Evolutionary conservation across 2,113 vertebrate genomes (phyloP).

Genomic region (Egretta garzetta): DNA sequence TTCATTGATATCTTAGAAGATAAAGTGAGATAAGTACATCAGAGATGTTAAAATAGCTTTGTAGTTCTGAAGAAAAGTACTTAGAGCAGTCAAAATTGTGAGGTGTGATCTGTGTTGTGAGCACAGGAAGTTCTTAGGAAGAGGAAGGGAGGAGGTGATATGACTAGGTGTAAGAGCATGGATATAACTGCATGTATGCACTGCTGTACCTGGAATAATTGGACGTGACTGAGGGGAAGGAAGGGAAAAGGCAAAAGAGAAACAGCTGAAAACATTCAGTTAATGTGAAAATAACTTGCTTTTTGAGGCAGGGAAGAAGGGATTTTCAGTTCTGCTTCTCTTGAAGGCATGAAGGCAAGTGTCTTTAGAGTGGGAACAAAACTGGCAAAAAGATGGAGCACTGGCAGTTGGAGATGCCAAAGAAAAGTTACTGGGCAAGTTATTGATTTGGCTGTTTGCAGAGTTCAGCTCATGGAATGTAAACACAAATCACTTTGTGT

Average conservation of each 20-base stretch:
- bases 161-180: fast-evolving
- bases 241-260: background rate
- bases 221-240: background rate
- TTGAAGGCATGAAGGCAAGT: background rate
- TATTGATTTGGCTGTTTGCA: fast-evolving
- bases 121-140: background rate
- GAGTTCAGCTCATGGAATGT: background rate
- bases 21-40: background rate
- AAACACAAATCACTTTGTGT: background rate
- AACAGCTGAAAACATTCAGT: background rate
- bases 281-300: background rate
- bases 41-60: background rate
- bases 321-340: background rate
- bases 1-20: background rate
- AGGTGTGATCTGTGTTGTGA: background rate
- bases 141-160: background rate
- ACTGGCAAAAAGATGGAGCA: background rate
- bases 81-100: background rate
- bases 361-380: background rate
- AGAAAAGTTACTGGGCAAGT: background rate
- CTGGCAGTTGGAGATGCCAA: background rate
- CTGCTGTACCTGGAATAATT: background rate
- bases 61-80: background rate
- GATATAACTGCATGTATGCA: background rate
- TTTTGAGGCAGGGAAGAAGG: background rate